phyloP scores from a whole-genome alignment of 2,113 vertebrate species.

The Notechis scutatus region DNA sequence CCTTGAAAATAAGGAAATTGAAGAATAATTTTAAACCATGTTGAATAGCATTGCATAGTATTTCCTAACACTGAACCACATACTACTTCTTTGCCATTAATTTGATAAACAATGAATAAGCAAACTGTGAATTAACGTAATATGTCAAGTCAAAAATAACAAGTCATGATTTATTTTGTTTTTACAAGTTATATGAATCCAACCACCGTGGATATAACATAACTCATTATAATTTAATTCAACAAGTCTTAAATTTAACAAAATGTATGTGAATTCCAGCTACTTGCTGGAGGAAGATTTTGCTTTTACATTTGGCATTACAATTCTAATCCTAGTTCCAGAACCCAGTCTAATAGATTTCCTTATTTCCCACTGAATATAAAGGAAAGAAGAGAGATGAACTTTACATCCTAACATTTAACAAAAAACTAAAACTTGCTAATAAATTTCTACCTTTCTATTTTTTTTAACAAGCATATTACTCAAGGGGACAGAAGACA shows the following conservation, averaged over 20 bases:
- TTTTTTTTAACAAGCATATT: background rate
- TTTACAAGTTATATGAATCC: background rate
- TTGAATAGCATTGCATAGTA: background rate
- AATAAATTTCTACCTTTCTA: background rate
- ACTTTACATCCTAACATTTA: background rate
- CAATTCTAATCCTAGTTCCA: background rate
- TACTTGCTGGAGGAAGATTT: background rate
- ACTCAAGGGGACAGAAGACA: background rate
- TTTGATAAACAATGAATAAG: background rate
- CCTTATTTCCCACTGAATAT: background rate
- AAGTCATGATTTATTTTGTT: background rate
- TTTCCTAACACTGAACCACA: background rate
- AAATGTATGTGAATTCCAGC: background rate
- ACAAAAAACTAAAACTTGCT: background rate
- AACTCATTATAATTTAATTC: background rate
- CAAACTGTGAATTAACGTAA: background rate
- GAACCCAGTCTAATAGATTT: background rate
- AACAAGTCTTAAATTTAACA: background rate
- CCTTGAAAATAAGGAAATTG: background rate
- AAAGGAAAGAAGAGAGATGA: background rate
- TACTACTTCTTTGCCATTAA: background rate
- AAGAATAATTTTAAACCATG: background rate
- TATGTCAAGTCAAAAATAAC: background rate
- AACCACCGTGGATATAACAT: background rate
- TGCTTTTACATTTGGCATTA: background rate